A percentile compares a stretch with the other conserved stretches of the same genome.
phyloP scores from a whole-genome alignment of 2,888 invertebrate genomes.

The Acronicta alni region DNA sequence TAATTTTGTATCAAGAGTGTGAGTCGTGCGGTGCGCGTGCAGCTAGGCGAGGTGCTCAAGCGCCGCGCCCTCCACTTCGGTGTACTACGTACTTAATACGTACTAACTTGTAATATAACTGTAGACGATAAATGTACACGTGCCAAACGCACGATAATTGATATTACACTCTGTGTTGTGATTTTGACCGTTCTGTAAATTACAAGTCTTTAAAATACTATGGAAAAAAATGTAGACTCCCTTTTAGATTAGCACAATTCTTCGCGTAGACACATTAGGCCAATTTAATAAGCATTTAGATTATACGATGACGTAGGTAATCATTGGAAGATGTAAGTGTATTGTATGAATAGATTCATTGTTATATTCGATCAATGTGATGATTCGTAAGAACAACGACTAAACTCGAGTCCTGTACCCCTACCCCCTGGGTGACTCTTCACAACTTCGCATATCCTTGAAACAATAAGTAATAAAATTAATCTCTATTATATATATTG shows the following conservation, averaged over 20 bases:
- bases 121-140: slow-evolving; percentile 79
- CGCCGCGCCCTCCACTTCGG: slow-evolving; percentile 47
- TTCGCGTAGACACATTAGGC: slow-evolving; percentile 88
- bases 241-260: slow-evolving; percentile 89
- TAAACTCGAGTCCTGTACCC: slow-evolving; percentile 76
- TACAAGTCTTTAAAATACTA: slow-evolving; percentile 83
- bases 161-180: slow-evolving; percentile 90
- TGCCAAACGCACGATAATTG: slow-evolving; percentile 87
- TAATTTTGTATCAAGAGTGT: slow-evolving; percentile 86
- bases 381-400: slow-evolving; percentile 87
- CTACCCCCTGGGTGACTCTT: slow-evolving; percentile 76
- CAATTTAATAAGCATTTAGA: slow-evolving; percentile 85
- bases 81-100: slow-evolving; percentile 74
- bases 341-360: slow-evolving; percentile 83
- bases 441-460: slow-evolving; percentile 89
- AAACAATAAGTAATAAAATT: slow-evolving; percentile 89
- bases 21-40: slow-evolving; percentile 58
- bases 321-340: slow-evolving; percentile 82
- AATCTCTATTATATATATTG: slow-evolving; percentile 86
- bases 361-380: slow-evolving; percentile 86
- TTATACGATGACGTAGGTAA: slow-evolving; percentile 80
- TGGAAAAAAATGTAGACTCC: slow-evolving; percentile 83
- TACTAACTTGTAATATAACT: slow-evolving; percentile 78
- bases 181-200: slow-evolving; percentile 89
- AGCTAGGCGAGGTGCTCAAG: slow-evolving; percentile 38